Percentiles rank a stretch among this genome's conserved stretches.
These are phyloP conservation scores for Eudiplozoon nipponicum DNA, from an alignment of 2,888 invertebrate genomes.

Conservation along the genomic window DNA sequence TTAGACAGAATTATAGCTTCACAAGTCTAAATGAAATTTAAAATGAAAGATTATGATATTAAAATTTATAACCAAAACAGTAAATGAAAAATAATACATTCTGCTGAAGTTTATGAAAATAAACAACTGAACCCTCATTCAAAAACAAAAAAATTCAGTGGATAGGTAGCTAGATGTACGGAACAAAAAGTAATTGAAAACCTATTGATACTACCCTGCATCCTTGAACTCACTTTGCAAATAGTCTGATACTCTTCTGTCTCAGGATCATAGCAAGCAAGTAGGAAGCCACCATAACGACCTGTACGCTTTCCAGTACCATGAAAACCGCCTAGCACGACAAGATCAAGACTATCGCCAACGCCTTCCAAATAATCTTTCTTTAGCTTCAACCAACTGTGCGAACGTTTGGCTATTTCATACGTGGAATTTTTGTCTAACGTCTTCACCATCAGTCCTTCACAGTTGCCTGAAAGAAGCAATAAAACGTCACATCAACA, in stretches of 20 bases:
- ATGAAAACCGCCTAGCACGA: slow-evolving; percentile 65
- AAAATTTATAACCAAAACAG: no score
- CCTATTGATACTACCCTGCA: no score
- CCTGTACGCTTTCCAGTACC: slow-evolving; percentile 75
- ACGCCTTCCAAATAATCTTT: slow-evolving; percentile 84
- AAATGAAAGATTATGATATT: no score
- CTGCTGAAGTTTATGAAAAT: no score
- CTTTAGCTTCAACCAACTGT: slow-evolving; percentile 36
- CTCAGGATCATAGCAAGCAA: slow-evolving; percentile 60
- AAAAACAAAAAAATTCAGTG: no score
- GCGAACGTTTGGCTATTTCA: slow-evolving; percentile 58
- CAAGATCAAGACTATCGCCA: slow-evolving; percentile 74
- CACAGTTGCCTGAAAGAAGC: slow-evolving; percentile 45
- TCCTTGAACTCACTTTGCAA: slow-evolving; percentile 46
- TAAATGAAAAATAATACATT: no score
- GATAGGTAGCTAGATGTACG: no score
- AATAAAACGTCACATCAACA: no score
- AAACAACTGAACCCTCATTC: no score
- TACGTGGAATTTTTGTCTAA: slow-evolving; percentile 56
- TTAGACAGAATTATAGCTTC: no score
- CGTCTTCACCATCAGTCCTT: slow-evolving; percentile 91
- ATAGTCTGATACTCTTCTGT: slow-evolving; percentile 65
- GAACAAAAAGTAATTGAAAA: slow-evolving; percentile 1
- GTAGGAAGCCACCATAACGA: slow-evolving; percentile 61
- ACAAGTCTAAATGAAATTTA: no score